Evolutionary conservation across 2,797 vertebrate genomes (phyloP), one percentile per base, ranked within the genome.

Genomic region (Pantherophis alleghaniensis): DNA sequence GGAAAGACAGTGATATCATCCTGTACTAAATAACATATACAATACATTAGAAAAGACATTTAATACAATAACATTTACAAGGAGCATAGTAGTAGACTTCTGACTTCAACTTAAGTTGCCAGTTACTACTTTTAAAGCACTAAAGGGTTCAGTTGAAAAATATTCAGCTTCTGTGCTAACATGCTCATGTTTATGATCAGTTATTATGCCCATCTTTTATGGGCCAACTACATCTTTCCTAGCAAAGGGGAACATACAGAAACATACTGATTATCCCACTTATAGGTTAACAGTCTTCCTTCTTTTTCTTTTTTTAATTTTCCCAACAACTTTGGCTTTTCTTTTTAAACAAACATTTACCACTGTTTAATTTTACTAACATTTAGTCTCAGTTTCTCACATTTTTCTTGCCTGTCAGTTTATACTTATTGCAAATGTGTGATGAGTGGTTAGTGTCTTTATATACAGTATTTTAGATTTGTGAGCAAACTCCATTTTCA

Each of bases 1-100:
- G 87, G 92, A 13, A 59, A 97, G 92, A 93, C 86, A 91, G 95
- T 63, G 79, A 90, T 93, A 74, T 79, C 95, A 92, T 32, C 95
- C 55, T 63, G 87, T 37, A 28, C 22, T 74, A 91, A 95, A 95
- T 93, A 83, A 18, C 61, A 92, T n/a, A 92, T 94, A 96, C 95
- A 95, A 61, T 86, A 37, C 37, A 90, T 91, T 94, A 57, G 0
- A 93, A 95, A 94, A 86, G 74, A 79, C 37, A 74, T 91, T 26
- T 90, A 95, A 91, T 92, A 92, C 32, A 91, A 92, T 61, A 53
- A 92, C 91, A 20, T 18, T 92, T 56, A 18, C n/a, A 2, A n/a
- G n/a, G 20, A 69, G 37, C 9, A n/a, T 1, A 55, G 18, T 26
- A 51, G 42, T 89, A 32, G 63, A 88, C 53, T 88, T 79, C 55